A percentile compares a stretch with the other conserved stretches of the same genome.
phyloP scores from a whole-genome alignment of 2,888 invertebrate genomes.

The Epinotia nisella region DNA sequence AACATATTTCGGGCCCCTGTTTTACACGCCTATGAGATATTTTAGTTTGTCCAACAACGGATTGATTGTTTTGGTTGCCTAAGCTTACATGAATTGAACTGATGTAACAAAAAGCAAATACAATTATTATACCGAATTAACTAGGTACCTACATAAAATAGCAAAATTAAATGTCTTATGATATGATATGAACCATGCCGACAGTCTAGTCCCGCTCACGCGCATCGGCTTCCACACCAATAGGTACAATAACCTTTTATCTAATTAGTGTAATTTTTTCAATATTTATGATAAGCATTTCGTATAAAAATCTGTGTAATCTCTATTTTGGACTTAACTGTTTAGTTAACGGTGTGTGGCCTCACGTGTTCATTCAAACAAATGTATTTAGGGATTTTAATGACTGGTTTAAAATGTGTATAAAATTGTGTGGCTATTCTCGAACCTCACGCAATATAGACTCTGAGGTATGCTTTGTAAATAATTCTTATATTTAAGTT shows the following conservation, averaged over 20 bases:
- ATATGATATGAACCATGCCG: slow-evolving; percentile 35
- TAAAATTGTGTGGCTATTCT: slow-evolving; percentile 63
- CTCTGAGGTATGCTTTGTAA: slow-evolving; percentile 76
- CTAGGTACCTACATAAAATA: slow-evolving; percentile 37
- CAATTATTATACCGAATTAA: slow-evolving; percentile 39
- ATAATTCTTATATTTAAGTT: slow-evolving; percentile 79
- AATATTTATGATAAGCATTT: slow-evolving; percentile 51
- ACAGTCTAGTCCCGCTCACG: slow-evolving; percentile 48
- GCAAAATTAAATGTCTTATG: slow-evolving; percentile 31
- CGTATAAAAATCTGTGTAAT: slow-evolving; percentile 51
- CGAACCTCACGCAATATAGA: slow-evolving; percentile 63
- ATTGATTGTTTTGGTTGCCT: slow-evolving; percentile 8
- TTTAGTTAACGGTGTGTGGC: slow-evolving; percentile 58
- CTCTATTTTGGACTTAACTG: slow-evolving; percentile 49
- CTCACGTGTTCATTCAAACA: slow-evolving; percentile 75
- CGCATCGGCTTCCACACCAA: slow-evolving; percentile 36
- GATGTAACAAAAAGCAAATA: slow-evolving; percentile 27
- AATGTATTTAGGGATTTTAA: slow-evolving; percentile 50
- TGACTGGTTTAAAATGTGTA: slow-evolving; percentile 61
- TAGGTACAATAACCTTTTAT: slow-evolving; percentile 50
- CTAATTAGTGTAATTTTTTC: slow-evolving; percentile 51
- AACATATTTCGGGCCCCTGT: slow-evolving; percentile 8
- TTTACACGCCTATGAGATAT: slow-evolving; percentile 9
- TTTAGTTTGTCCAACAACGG: slow-evolving; percentile 4
- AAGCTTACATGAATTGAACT: slow-evolving; percentile 27